Evolutionary conservation across 2,888 invertebrate genomes (phyloP).

Genomic region (Helicoverpa assulta): DNA sequence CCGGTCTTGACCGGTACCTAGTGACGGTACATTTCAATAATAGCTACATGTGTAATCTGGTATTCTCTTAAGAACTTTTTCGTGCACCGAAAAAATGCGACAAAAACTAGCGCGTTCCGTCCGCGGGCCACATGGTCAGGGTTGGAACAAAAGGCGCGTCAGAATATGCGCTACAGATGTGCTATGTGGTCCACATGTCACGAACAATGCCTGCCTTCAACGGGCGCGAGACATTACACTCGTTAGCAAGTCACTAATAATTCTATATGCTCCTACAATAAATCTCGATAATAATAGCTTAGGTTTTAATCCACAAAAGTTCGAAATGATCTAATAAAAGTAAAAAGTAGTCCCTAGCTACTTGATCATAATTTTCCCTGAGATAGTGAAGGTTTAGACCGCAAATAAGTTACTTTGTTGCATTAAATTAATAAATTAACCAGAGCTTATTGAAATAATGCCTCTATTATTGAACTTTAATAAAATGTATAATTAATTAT

Average conservation of each 20-base stretch:
- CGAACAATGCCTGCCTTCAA: conserved; percentile 78
- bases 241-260: conserved; percentile 62
- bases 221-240: conserved; percentile 66
- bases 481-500: neutral
- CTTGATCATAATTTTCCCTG: neutral
- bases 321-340: neutral
- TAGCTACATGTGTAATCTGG: conserved; percentile 72
- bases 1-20: conserved; percentile 62
- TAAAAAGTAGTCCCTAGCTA: neutral
- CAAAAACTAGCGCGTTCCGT: conserved; percentile 80
- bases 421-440: neutral
- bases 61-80: conserved; percentile 68
- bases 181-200: conserved; percentile 77
- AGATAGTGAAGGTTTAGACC: neutral
- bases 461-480: neutral
- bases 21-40: conserved; percentile 71
- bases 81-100: conserved; percentile 74
- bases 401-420: neutral
- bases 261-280: conserved; percentile 54
- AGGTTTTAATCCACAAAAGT: neutral
- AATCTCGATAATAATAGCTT: conserved; percentile 19
- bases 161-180: conserved; percentile 89
- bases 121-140: conserved; percentile 82
- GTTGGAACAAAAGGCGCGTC: conserved; percentile 82
- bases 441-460: neutral